phyloP scores from a whole-genome alignment of 2,888 invertebrate species.

The Lepetodrilus schrolli region DNA sequence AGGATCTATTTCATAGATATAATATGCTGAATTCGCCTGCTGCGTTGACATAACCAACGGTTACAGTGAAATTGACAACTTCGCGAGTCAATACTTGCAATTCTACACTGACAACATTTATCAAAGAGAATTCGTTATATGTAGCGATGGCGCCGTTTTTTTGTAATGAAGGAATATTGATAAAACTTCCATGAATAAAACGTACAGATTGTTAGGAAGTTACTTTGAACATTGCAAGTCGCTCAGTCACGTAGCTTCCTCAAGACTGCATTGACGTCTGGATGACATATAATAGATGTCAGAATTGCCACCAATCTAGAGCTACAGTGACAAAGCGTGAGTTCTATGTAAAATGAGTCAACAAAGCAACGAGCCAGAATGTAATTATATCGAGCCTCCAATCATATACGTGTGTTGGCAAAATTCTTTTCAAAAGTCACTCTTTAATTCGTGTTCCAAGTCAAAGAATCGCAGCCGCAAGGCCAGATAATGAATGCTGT shows the following conservation, averaged over 20 bases:
- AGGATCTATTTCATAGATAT: slow-evolving; percentile 18
- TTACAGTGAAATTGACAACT: slow-evolving; percentile 16
- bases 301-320: neutral
- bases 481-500: slow-evolving; percentile 23
- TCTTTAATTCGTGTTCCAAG: slow-evolving; percentile 26
- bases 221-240: neutral
- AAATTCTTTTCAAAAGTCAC: slow-evolving; percentile 23
- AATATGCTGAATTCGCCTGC: neutral
- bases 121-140: neutral
- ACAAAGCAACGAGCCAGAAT: neutral
- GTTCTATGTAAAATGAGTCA: neutral
- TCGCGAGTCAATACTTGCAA: neutral
- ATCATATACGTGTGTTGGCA: slow-evolving; percentile 23
- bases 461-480: slow-evolving; percentile 17
- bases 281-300: slow-evolving; percentile 2
- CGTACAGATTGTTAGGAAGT: neutral
- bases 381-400: slow-evolving; percentile 13
- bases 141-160: slow-evolving; percentile 9
- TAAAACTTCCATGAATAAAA: neutral
- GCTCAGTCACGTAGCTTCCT: neutral
- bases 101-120: neutral
- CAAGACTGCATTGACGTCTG: neutral
- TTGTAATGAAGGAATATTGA: neutral
- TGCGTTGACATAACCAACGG: slow-evolving; percentile 2
- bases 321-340: slow-evolving; percentile 4